Evolutionary conservation across 2,113 vertebrate genomes (phyloP).

Genomic region (Lophius piscatorius): DNA sequence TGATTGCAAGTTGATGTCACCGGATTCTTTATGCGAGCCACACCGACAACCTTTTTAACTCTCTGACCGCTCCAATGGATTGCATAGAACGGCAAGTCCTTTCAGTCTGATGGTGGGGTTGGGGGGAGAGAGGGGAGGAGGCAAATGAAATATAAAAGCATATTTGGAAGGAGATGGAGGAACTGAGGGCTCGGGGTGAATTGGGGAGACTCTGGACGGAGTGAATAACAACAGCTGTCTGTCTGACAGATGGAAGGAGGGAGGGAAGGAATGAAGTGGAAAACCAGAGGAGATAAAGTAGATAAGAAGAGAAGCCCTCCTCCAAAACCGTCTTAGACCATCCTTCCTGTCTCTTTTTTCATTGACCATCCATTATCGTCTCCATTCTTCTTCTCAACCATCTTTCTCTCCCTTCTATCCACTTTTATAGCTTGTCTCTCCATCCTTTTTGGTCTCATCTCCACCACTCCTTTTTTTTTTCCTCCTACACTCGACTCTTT

Average conservation of each 20-base stretch:
- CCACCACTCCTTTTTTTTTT: constrained; percentile 9
- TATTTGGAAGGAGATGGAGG: constrained; percentile 44
- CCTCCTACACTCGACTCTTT: constrained; percentile 20
- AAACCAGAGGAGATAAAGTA: constrained; percentile 64
- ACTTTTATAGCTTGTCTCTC: constrained; percentile 15
- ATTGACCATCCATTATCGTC: constrained; percentile 21
- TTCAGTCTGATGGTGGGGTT: constrained; percentile 34
- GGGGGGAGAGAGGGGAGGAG: not conserved
- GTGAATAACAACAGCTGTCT: constrained; percentile 54
- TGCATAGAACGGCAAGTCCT: constrained; percentile 24
- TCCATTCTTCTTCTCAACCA: not conserved
- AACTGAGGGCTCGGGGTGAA: constrained; percentile 32
- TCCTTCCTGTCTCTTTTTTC: constrained; percentile 42
- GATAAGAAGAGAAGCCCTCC: constrained; percentile 53
- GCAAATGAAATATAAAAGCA: constrained; percentile 39
- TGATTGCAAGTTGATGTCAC: constrained; percentile 60
- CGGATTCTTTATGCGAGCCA: constrained; percentile 40
- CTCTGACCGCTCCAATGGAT: constrained; percentile 8
- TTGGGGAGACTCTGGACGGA: constrained; percentile 36
- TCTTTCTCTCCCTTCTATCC: constrained; percentile 24
- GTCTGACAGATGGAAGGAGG: constrained; percentile 57
- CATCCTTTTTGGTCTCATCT: constrained; percentile 36
- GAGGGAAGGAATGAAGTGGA: constrained; percentile 51
- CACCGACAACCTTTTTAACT: constrained; percentile 36
- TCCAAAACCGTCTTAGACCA: constrained; percentile 42